These are phyloP conservation scores for Sarcophaga subvicina DNA, from an alignment of 2,888 invertebrate genomes.

Conservation along the genomic window DNA sequence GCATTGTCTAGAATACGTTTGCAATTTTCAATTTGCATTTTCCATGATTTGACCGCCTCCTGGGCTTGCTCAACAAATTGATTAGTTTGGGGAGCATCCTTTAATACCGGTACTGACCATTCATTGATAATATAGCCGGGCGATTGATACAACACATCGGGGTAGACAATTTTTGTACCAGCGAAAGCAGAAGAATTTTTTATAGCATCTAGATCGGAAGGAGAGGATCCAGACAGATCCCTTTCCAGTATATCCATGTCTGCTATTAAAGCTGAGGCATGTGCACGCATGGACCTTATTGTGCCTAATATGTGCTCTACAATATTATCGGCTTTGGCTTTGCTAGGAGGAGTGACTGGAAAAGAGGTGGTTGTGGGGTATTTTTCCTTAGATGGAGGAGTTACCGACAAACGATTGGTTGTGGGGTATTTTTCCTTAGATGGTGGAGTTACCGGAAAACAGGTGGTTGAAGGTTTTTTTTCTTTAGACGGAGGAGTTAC, in stretches of 20 bases:
- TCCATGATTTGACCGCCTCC: conserved; percentile 69
- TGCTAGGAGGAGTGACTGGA: conserved; percentile 22
- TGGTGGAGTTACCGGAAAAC: background rate
- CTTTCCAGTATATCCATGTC: conserved; percentile 69
- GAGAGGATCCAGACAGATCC: conserved; percentile 43
- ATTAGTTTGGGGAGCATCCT: conserved; percentile 35
- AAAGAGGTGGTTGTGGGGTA: background rate
- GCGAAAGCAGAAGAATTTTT: conserved; percentile 21
- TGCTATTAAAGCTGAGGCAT: conserved; percentile 63
- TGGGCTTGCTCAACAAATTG: conserved; percentile 68
- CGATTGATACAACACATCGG: conserved; percentile 36
- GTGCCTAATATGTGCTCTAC: conserved; percentile 64
- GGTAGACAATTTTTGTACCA: conserved; percentile 5
- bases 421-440: background rate
- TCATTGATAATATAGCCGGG: conserved; percentile 55
- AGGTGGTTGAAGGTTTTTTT: conserved; percentile 9
- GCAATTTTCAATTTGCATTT: conserved; percentile 70
- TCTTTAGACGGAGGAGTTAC: conserved; percentile 13
- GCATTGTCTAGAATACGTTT: conserved; percentile 68
- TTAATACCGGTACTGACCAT: conserved; percentile 42
- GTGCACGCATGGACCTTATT: conserved; percentile 67
- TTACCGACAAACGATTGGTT: background rate
- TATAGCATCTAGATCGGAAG: background rate
- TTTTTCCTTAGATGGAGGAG: background rate
- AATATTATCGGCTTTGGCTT: conserved; percentile 58